Evolutionary conservation across 1,140 invertebrate species (phyloP), one percentile per base, ranked within the genome.

Genomic region (Gerris buenoi): DNA sequence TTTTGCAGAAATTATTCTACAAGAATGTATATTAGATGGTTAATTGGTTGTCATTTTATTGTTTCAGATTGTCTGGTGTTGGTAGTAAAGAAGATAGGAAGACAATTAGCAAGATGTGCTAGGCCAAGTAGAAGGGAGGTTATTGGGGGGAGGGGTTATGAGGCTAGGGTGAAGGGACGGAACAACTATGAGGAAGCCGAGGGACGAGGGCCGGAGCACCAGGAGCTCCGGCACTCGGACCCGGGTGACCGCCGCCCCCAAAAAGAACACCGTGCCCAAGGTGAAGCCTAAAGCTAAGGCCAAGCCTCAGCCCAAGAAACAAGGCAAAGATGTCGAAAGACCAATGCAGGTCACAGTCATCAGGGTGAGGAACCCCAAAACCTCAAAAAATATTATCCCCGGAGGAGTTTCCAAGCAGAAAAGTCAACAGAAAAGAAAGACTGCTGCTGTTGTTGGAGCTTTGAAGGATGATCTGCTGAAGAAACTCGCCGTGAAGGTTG

Each of bases 321-420:
- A 27, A 25, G n/a, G 22, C 3, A 70, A 70, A 27, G 59, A 68
- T 57, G 13, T 28, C 25, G 65, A 66, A 22, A 23, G 65, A 25
- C 68, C 68, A 13, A 65, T 69, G 13, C 64, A 69, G 56, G 68
- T 69, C n/a, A 60, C 58, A 14, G 68, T 69, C 18, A 69, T 69
- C 23, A 57, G 61, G 23, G 65, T 69, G 3, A 69, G 65, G 28
- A 69, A 67, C 14, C 68, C 65, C 14, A 18, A n/a, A n/a, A 59
- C 46, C 46, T n/a, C 26, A n/a, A 70, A 70, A 56, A 66, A 59
- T 13, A 57, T 61, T 0, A 25, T 58, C 15, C 70, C 68, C 63
- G 60, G 61, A 2, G 23, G 62, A 1, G 66, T 70, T 18, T 15
- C 56, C 0, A 33, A 28, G 1, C 66, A 67, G 15, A 70, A 69